Conservation (phyloP, 2,888 invertebrate species). For the Troilus luridus region DNA sequence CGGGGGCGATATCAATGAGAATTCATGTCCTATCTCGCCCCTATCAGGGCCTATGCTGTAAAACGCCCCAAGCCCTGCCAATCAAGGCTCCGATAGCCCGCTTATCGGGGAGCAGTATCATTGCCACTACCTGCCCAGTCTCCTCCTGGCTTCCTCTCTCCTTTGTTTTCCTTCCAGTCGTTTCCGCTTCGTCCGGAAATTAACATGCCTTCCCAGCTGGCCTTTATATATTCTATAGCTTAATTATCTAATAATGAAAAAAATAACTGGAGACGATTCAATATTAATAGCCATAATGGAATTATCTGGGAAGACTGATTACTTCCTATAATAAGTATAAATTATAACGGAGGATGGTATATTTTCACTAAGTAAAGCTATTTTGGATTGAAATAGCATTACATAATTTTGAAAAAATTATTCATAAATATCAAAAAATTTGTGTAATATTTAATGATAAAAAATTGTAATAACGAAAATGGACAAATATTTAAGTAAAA, state of each 20-base stretch:
- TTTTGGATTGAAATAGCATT: not conserved
- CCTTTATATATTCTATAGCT: not conserved
- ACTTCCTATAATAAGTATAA: too few relatives aligned
- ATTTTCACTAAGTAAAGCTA: too few relatives aligned
- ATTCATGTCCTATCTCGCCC: constrained; percentile 40
- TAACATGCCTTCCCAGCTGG: not conserved
- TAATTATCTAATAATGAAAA: too few relatives aligned
- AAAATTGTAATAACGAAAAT: too few relatives aligned
- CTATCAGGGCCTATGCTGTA: constrained; percentile 26
- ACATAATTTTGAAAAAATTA: not conserved
- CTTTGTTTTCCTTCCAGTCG: constrained; percentile 2
- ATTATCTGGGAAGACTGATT: too few relatives aligned
- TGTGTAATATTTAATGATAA: too few relatives aligned
- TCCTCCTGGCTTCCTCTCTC: not conserved
- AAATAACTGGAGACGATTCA: too few relatives aligned
- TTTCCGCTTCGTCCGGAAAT: constrained; percentile 21
- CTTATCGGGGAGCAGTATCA: not conserved
- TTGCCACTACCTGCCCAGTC: constrained; percentile 13
- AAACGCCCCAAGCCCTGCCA: not conserved
- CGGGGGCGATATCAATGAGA: constrained; percentile 14
- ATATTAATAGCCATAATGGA: too few relatives aligned
- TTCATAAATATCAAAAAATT: too few relatives aligned
- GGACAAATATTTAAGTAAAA: too few relatives aligned
- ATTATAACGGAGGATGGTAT: too few relatives aligned
- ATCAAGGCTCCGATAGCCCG: not conserved